phyloP scores from a whole-genome alignment of 2,113 vertebrate species.

The Ageneiosus marmoratus region DNA sequence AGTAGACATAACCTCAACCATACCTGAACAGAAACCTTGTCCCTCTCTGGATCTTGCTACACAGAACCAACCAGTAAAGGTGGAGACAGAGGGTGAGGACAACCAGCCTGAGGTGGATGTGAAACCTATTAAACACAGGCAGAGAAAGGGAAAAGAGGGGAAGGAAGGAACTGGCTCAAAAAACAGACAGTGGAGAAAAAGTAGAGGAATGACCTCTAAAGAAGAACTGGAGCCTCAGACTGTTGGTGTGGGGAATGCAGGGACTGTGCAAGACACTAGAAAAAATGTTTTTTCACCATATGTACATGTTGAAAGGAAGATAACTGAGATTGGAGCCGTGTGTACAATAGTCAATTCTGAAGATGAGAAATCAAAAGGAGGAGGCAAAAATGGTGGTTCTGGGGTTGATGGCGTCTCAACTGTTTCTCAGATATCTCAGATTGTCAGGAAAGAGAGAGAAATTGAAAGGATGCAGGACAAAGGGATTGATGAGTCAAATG shows the following conservation, averaged over 20 bases:
- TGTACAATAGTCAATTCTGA: constrained; percentile 96
- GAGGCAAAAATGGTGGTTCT: constrained; percentile 61
- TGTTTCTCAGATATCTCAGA: constrained; percentile 64
- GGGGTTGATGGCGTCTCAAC: constrained; percentile 64
- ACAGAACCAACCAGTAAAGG: constrained; percentile 67
- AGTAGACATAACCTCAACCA: constrained; percentile 13
- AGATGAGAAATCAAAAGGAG: constrained; percentile 78
- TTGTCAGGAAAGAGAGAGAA: constrained; percentile 70
- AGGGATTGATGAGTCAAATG: constrained; percentile 65
- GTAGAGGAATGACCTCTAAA: constrained; percentile 63
- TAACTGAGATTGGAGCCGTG: constrained; percentile 87
- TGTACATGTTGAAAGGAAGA: constrained; percentile 92
- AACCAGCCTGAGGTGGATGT: constrained; percentile 69
- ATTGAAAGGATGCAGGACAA: constrained; percentile 60
- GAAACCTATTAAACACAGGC: constrained; percentile 73
- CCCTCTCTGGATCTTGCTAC: constrained; percentile 60
- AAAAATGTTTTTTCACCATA: constrained; percentile 87
- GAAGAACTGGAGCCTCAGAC: constrained; percentile 63
- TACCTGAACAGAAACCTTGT: constrained; percentile 56
- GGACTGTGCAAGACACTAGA: constrained; percentile 62
- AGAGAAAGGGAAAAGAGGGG: constrained; percentile 78
- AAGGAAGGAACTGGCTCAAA: constrained; percentile 65
- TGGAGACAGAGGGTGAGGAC: constrained; percentile 73
- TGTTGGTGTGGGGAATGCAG: constrained; percentile 48
- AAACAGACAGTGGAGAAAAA: constrained; percentile 67